These are phyloP conservation scores for Tetragonisca angustula DNA, from an alignment of 2,888 invertebrate genomes.

Conservation along the genomic window DNA sequence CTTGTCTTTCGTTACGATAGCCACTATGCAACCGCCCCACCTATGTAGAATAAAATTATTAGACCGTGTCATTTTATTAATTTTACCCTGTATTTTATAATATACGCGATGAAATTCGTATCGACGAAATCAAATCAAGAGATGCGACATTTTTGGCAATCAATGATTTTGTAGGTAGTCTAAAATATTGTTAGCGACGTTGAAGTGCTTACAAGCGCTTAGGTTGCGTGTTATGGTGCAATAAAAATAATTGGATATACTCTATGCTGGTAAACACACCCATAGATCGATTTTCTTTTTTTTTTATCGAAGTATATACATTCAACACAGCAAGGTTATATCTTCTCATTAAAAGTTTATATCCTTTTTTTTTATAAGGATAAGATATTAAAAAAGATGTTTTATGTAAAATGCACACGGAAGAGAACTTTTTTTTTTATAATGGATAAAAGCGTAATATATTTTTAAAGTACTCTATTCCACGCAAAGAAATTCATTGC, in stretches of 20 bases:
- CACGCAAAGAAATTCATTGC: slow-evolving; percentile 12
- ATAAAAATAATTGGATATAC: slow-evolving; percentile 22
- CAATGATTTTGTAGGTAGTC: background rate
- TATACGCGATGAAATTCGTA: too few species aligned
- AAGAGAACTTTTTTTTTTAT: background rate
- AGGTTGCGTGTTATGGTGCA: slow-evolving; percentile 26
- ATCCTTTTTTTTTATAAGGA: background rate
- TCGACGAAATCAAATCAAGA: background rate
- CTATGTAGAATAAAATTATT: slow-evolving; percentile 82
- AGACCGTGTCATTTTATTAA: background rate
- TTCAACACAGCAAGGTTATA: background rate
- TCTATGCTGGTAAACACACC: slow-evolving; percentile 33
- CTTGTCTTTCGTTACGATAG: slow-evolving; percentile 89
- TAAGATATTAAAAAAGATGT: background rate
- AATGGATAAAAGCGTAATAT: background rate
- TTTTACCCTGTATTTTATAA: background rate
- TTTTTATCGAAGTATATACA: background rate
- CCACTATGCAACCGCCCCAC: slow-evolving; percentile 99
- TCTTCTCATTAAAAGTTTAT: background rate
- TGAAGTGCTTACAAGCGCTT: background rate
- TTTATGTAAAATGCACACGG: background rate
- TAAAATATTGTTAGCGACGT: background rate
- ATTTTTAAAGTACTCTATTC: background rate
- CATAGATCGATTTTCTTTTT: slow-evolving; percentile 36
- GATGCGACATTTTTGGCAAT: background rate